Percentiles rank a stretch among this genome's conserved stretches.
Evolutionary conservation across 2,797 vertebrate species (phyloP).

Genomic region (Toxotes lorentzi): DNA sequence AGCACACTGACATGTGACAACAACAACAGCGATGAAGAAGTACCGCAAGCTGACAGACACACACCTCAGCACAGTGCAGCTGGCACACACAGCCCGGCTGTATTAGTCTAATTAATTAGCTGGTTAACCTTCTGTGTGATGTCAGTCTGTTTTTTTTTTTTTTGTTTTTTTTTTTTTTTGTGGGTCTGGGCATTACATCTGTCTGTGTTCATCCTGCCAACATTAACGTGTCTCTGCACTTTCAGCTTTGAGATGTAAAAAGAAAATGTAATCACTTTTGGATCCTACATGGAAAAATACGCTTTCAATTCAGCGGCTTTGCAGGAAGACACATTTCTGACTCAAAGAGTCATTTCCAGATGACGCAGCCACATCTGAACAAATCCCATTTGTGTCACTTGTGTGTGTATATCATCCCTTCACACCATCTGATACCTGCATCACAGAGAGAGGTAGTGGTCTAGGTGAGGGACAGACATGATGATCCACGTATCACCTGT

Average conservation of each 20-base stretch:
- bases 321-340: neutral
- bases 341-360: constrained; percentile 13
- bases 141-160: no score
- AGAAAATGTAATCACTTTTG: neutral
- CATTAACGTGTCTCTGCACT: neutral
- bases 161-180: no score
- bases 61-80: constrained; percentile 37
- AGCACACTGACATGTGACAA: constrained; percentile 42
- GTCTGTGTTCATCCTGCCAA: neutral
- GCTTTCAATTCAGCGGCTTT: neutral
- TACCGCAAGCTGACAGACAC: constrained; percentile 24
- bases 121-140: constrained; percentile 28
- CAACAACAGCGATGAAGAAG: constrained; percentile 47
- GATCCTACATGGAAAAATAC: neutral
- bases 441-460: no score
- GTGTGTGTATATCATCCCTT: no score
- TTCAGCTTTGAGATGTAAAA: neutral
- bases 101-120: constrained; percentile 46
- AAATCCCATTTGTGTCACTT: constrained; percentile 20
- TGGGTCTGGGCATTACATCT: no score
- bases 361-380: neutral
- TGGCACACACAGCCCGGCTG: neutral
- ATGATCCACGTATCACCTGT: no score
- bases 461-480: no score
- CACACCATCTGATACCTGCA: no score